Evolutionary conservation across 2,113 vertebrate genomes (phyloP).

Genomic region (Acanthisitta chloris): DNA sequence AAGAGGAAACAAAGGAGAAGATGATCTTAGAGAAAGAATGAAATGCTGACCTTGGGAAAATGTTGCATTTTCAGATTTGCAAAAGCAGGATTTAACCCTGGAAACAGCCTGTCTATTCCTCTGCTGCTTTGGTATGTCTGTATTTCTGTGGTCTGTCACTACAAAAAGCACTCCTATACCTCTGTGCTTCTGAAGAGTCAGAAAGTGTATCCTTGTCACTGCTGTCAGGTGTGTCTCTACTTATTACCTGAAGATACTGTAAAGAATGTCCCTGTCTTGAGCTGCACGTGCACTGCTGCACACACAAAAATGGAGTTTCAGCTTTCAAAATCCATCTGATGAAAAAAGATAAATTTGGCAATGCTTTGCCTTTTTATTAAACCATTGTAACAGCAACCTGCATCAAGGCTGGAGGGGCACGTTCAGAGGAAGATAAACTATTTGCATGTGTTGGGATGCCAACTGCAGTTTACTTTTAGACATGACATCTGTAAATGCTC

Average conservation of each 20-base stretch:
- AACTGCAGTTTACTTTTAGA: neutral
- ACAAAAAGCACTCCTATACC: neutral
- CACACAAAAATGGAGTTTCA: neutral
- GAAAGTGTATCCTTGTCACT: neutral
- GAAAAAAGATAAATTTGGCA: neutral
- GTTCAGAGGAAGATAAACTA: neutral
- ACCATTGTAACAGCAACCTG: neutral
- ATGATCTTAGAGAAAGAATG: neutral
- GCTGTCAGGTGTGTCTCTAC: neutral
- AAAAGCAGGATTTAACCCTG: neutral
- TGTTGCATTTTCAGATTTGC: neutral
- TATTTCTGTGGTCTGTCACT: neutral
- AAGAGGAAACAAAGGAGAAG: neutral
- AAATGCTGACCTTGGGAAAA: neutral
- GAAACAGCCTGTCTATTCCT: neutral
- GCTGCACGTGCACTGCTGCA: neutral
- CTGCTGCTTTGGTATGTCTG: neutral
- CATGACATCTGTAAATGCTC: neutral
- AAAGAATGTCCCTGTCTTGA: neutral
- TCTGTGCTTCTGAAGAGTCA: neutral
- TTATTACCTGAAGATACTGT: neutral
- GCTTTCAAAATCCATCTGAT: neutral
- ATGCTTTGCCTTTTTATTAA: neutral
- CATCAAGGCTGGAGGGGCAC: neutral
- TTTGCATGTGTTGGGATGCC: neutral